phyloP scores from a whole-genome alignment of 2,888 invertebrate species.

The Abrostola triplasia region DNA sequence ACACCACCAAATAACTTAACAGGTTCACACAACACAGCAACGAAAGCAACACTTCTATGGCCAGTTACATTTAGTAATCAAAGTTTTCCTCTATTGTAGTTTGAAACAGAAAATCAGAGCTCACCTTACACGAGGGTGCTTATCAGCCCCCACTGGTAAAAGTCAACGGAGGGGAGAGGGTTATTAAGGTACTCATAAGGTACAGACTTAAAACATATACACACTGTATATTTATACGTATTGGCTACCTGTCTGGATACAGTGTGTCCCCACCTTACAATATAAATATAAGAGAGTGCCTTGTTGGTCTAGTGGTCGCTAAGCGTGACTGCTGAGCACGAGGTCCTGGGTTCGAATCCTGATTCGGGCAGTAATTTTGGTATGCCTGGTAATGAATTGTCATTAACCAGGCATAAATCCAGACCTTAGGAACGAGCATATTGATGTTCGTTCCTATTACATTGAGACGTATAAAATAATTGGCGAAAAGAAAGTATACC shows the following conservation, averaged over 20 bases:
- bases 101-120: slow-evolving; percentile 30
- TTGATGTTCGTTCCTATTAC: too few relatives aligned
- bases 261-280: too few relatives aligned
- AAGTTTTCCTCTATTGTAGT: slow-evolving; percentile 5
- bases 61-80: slow-evolving; percentile 2
- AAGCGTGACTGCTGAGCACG: too few relatives aligned
- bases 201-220: slow-evolving; percentile 35
- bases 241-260: slow-evolving; percentile 7
- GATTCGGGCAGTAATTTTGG: too few relatives aligned
- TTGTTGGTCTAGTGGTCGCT: too few relatives aligned
- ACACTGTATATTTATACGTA: slow-evolving; percentile 7
- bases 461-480: too few relatives aligned
- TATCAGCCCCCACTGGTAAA: slow-evolving; percentile 50
- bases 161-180: slow-evolving; percentile 55
- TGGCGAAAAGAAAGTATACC: too few relatives aligned
- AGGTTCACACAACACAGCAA: not conserved
- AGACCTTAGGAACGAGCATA: too few relatives aligned
- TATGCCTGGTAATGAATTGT: too few relatives aligned
- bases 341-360: too few relatives aligned
- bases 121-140: slow-evolving; percentile 33
- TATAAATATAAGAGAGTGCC: too few relatives aligned
- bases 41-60: not conserved
- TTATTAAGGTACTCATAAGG: slow-evolving; percentile 50
- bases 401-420: too few relatives aligned
- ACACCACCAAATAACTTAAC: not conserved